Percentiles rank a stretch among this genome's conserved stretches.
Evolutionary conservation across 2,888 invertebrate species (phyloP).

Genomic region (Stenurella melanura): DNA sequence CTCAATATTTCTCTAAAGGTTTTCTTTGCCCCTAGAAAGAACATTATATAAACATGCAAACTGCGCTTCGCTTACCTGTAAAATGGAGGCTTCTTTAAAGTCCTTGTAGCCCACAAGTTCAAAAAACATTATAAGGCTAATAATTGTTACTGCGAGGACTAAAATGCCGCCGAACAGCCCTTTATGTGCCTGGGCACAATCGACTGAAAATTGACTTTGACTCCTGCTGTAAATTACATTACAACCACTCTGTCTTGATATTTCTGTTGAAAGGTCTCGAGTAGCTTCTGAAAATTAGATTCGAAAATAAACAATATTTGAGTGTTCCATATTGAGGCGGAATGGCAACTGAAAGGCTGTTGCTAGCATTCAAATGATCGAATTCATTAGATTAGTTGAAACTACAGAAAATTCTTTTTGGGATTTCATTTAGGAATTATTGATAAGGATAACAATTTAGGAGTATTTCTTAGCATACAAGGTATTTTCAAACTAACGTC

Average conservation of each 20-base stretch:
- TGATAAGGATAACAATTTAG: background rate
- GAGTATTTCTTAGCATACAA: no score
- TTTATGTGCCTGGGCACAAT: slow-evolving; percentile 89
- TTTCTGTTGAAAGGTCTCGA: slow-evolving; percentile 53
- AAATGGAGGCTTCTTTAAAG: slow-evolving; percentile 80
- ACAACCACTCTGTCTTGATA: slow-evolving; percentile 62
- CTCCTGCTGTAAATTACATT: slow-evolving; percentile 64
- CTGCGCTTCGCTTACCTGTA: slow-evolving; percentile 78
- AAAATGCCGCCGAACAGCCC: slow-evolving; percentile 84
- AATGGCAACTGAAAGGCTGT: background rate
- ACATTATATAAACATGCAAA: background rate
- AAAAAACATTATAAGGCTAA: slow-evolving; percentile 91
- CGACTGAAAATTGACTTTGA: slow-evolving; percentile 84
- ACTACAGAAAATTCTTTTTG: background rate
- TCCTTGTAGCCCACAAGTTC: slow-evolving; percentile 82
- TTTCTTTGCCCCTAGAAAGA: background rate
- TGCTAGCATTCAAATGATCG: slow-evolving; percentile 2
- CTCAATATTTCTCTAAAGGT: background rate
- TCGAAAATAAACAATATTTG: slow-evolving; percentile 50
- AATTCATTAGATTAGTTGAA: background rate
- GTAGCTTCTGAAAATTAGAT: slow-evolving; percentile 53
- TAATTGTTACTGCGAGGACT: slow-evolving; percentile 83
- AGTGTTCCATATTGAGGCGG: slow-evolving; percentile 5
- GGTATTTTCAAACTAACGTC: no score
- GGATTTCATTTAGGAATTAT: background rate